Conservation (phyloP, 2,797 vertebrate species). For the Aselliscus stoliczkanus region DNA sequence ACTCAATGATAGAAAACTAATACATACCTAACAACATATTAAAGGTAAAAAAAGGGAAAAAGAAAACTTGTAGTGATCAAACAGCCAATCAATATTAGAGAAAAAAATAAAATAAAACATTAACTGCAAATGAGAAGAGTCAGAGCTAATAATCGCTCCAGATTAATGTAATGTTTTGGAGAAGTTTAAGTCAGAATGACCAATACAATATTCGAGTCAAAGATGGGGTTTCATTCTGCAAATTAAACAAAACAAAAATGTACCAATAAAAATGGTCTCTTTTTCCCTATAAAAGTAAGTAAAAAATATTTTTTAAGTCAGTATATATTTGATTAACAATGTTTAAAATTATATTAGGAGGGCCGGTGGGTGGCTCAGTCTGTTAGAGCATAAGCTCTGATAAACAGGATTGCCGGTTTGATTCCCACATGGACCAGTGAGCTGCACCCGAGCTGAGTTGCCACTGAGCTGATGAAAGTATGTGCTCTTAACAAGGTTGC, state of each 20-base stretch:
- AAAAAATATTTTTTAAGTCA: background rate
- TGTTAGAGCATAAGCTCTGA: too few species aligned
- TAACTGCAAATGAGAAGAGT: background rate
- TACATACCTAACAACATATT: background rate
- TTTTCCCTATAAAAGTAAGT: background rate
- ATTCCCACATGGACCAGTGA: too few species aligned
- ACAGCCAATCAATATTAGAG: background rate
- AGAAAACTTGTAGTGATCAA: background rate
- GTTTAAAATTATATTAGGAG: background rate
- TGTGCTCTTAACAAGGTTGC: too few species aligned
- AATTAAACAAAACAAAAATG: background rate
- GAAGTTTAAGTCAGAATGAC: background rate
- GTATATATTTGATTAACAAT: background rate
- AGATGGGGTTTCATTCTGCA: background rate
- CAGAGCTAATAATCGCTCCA: background rate
- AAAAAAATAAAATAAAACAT: background rate
- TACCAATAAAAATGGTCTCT: background rate
- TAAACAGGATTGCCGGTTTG: too few species aligned
- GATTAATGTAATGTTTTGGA: background rate
- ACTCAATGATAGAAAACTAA: background rate
- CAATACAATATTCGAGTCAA: background rate
- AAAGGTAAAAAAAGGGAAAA: background rate
- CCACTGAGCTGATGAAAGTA: too few species aligned
- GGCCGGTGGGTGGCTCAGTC: too few species aligned
- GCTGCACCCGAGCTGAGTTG: too few species aligned